These are phyloP conservation scores for Tetanocera ferruginea DNA, from an alignment of 2,888 invertebrate genomes.

Conservation along the genomic window DNA sequence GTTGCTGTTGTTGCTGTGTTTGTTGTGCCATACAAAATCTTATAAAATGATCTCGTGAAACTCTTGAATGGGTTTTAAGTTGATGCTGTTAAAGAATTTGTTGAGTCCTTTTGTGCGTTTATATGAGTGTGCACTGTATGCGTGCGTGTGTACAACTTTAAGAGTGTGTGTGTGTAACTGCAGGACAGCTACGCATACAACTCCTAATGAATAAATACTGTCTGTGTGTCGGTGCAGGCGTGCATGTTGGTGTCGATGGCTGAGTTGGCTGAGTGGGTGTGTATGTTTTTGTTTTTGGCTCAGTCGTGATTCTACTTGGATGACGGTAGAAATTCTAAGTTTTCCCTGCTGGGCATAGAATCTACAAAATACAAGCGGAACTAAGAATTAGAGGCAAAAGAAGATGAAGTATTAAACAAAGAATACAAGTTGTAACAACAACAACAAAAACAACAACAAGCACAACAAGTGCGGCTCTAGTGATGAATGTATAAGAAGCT, in stretches of 20 bases:
- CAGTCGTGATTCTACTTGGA: not conserved
- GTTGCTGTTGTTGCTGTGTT: not conserved
- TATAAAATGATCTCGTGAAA: conserved; percentile 4
- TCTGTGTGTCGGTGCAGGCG: not conserved
- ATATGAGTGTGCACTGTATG: not conserved
- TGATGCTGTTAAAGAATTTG: conserved; percentile 29
- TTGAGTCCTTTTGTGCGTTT: conserved; percentile 4
- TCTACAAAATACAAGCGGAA: conserved; percentile 22
- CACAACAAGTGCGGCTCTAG: not conserved
- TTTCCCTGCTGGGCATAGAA: conserved; percentile 30
- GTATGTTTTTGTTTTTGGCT: not conserved
- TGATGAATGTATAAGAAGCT: no score
- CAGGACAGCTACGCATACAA: not conserved
- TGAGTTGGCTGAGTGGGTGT: not conserved
- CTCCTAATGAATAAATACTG: not conserved
- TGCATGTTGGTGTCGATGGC: not conserved
- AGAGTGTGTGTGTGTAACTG: not conserved
- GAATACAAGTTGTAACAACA: not conserved
- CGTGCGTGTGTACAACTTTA: not conserved
- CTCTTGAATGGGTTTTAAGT: conserved; percentile 21
- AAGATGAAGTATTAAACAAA: not conserved
- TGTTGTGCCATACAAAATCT: conserved; percentile 8
- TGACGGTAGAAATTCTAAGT: not conserved
- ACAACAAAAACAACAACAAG: not conserved
- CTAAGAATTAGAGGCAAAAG: no score